phyloP scores from a whole-genome alignment of 2,113 vertebrate species.

The Rattus rattus region DNA sequence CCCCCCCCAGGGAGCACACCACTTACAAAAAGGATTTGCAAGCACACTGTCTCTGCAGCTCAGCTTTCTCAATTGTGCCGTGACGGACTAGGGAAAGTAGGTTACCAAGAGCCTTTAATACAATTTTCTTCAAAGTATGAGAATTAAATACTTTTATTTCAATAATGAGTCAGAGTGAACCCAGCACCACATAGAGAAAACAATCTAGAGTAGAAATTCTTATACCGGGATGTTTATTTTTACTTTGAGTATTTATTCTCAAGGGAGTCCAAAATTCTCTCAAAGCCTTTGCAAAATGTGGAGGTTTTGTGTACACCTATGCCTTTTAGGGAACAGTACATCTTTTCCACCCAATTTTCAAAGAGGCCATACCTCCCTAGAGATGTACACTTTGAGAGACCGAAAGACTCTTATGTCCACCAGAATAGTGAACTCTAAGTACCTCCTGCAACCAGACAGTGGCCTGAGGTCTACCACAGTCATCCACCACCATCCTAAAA shows the following conservation, averaged over 20 bases:
- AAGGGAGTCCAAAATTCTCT: neutral
- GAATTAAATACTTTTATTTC: conserved; percentile 11
- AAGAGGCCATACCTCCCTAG: neutral
- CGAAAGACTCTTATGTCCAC: neutral
- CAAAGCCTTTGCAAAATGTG: neutral
- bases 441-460: neutral
- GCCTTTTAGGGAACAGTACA: neutral
- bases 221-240: neutral
- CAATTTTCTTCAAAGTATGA: neutral
- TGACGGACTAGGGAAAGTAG: neutral
- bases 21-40: neutral
- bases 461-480: neutral
- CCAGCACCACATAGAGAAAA: neutral
- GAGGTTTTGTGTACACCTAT: neutral
- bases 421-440: neutral
- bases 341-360: neutral
- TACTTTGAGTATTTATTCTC: neutral
- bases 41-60: neutral
- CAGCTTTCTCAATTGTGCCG: neutral
- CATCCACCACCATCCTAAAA: neutral
- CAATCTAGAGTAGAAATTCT: neutral
- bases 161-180: neutral
- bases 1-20: neutral
- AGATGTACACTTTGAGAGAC: neutral
- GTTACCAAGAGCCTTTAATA: neutral